Evolutionary conservation across 2,113 vertebrate species (phyloP).

Genomic region (Laticauda laticaudata): DNA sequence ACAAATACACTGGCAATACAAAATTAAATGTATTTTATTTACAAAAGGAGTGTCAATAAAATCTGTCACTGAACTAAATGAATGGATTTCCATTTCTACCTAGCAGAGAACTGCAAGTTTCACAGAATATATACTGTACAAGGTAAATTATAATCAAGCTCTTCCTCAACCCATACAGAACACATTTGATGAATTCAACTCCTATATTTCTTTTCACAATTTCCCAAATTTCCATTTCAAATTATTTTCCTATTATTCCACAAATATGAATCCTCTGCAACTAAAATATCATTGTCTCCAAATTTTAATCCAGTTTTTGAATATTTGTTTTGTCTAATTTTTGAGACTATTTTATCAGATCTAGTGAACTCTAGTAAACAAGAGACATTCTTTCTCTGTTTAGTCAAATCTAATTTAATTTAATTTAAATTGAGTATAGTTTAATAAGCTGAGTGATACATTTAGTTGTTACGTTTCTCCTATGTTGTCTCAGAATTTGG

Average conservation of each 20-base stretch:
- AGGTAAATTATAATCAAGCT: neutral
- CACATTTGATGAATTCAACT: neutral
- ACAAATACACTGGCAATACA: neutral
- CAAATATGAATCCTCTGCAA: neutral
- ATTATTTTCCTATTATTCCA: neutral
- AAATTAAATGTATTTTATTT: neutral
- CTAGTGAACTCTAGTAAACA: neutral
- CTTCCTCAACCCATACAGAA: neutral
- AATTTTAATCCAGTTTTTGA: neutral
- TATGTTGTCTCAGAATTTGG: neutral
- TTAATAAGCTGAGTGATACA: neutral
- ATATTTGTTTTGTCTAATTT: neutral
- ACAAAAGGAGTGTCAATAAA: neutral
- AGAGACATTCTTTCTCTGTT: neutral
- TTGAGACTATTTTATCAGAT: neutral
- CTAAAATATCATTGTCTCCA: neutral
- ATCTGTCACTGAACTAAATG: neutral
- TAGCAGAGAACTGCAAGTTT: neutral
- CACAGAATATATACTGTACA: neutral
- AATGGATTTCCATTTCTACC: neutral
- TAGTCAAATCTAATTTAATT: neutral
- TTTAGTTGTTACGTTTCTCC: neutral
- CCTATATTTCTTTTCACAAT: neutral
- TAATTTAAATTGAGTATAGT: neutral
- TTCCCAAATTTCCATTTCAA: neutral